Conservation (phyloP, 2,888 invertebrate genomes). For the Crepidodera aurea region DNA sequence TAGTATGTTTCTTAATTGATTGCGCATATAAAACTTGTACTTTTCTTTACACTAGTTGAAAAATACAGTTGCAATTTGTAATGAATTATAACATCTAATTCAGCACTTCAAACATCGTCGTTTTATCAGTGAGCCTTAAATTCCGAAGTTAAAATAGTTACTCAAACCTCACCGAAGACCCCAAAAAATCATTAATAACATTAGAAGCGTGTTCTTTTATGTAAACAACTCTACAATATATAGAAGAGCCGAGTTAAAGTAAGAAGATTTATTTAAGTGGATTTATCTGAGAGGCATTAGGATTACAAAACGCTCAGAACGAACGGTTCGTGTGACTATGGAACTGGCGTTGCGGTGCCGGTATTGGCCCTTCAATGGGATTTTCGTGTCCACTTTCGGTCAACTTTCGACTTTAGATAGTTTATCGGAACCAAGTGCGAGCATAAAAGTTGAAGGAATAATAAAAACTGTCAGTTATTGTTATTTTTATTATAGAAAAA, state of each 20-base stretch:
- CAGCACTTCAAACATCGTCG: too few relatives aligned
- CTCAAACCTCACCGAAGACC: slow-evolving; percentile 9
- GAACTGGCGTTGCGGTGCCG: slow-evolving; percentile 31
- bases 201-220: slow-evolving; percentile 37
- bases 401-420: slow-evolving; percentile 35
- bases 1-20: too few relatives aligned
- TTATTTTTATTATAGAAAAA: slow-evolving; percentile 1
- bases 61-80: too few relatives aligned
- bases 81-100: too few relatives aligned
- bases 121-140: background rate
- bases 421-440: slow-evolving; percentile 34
- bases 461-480: slow-evolving; percentile 25
- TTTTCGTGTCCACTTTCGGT: slow-evolving; percentile 38
- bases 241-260: slow-evolving; percentile 20
- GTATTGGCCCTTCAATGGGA: slow-evolving; percentile 39
- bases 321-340: slow-evolving; percentile 21
- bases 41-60: too few relatives aligned
- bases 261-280: slow-evolving; percentile 44
- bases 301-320: slow-evolving; percentile 40
- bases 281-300: slow-evolving; percentile 42
- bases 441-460: slow-evolving; percentile 21
- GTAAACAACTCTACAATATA: slow-evolving; percentile 38
- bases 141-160: slow-evolving; percentile 22
- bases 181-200: slow-evolving; percentile 28
- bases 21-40: too few relatives aligned